phyloP scores from a whole-genome alignment of 2,113 vertebrate genomes.

The Sander vitreus region DNA sequence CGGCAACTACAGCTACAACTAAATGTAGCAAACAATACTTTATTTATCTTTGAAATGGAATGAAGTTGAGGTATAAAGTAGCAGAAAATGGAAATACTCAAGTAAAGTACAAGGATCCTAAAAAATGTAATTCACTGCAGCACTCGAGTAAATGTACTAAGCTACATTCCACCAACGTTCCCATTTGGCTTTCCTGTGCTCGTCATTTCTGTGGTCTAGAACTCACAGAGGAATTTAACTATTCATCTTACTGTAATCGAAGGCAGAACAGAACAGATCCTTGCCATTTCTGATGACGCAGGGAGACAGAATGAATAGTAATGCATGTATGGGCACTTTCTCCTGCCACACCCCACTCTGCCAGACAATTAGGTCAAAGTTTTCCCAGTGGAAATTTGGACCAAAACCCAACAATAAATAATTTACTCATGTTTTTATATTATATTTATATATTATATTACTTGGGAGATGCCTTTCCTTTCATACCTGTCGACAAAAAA shows the following conservation, averaged over 20 bases:
- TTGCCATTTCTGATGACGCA: no score
- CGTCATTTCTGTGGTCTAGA: background rate
- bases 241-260: background rate
- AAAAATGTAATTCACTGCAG: no score
- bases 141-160: no score
- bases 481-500: no score
- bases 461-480: background rate
- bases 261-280: background rate
- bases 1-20: background rate
- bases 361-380: background rate
- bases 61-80: background rate
- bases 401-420: background rate
- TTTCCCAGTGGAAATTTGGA: background rate
- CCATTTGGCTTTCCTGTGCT: background rate
- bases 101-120: no score
- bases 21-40: background rate
- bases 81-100: background rate
- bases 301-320: background rate
- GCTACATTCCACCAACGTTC: background rate
- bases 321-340: background rate
- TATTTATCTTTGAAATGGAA: background rate
- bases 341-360: slow-evolving; percentile 8
- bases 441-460: background rate
- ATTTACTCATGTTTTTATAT: background rate
- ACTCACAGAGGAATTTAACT: background rate